A percentile compares a stretch with the other conserved stretches of the same genome.
These are phyloP conservation scores for Potamarius usumacintae DNA, from an alignment of 2,113 vertebrate species.

Conservation along the genomic window DNA sequence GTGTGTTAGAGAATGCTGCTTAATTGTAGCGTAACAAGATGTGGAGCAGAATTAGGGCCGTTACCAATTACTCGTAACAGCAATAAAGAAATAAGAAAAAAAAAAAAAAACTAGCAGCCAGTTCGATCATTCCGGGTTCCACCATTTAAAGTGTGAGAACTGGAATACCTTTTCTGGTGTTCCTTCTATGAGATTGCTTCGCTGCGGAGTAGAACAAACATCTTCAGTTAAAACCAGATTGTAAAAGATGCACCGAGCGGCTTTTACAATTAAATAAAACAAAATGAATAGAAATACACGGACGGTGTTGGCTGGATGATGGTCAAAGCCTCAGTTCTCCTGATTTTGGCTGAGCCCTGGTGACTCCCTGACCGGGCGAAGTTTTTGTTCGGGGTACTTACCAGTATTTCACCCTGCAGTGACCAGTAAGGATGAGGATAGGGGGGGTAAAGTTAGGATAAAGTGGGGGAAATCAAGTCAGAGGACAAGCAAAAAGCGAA, in stretches of 20 bases:
- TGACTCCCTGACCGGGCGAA: conserved; percentile 63
- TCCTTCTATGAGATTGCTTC: conserved; percentile 59
- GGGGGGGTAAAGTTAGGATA: neutral
- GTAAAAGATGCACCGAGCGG: too few relatives aligned
- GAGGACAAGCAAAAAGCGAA: conserved; percentile 64
- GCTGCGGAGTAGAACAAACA: conserved; percentile 66
- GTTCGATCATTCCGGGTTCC: conserved; percentile 39
- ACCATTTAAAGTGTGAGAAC: conserved; percentile 42
- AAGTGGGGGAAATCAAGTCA: conserved; percentile 55
- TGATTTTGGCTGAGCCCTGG: conserved; percentile 66
- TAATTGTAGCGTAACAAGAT: conserved; percentile 51
- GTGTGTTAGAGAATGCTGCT: conserved; percentile 55
- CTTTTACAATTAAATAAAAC: neutral
- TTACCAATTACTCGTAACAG: conserved; percentile 70
- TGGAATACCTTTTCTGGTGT: conserved; percentile 70
- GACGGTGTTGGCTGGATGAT: conserved; percentile 8
- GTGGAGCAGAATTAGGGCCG: conserved; percentile 36
- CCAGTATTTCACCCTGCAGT: conserved; percentile 94
- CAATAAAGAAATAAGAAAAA: neutral
- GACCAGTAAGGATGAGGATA: conserved; percentile 63
- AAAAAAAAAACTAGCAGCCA: neutral
- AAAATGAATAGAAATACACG: neutral
- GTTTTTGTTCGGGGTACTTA: conserved; percentile 83
- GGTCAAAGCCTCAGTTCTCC: conserved; percentile 66
- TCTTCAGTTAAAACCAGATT: conserved; percentile 18